phyloP scores from a whole-genome alignment of 2,797 vertebrate genomes.

The Furcifer pardalis region DNA sequence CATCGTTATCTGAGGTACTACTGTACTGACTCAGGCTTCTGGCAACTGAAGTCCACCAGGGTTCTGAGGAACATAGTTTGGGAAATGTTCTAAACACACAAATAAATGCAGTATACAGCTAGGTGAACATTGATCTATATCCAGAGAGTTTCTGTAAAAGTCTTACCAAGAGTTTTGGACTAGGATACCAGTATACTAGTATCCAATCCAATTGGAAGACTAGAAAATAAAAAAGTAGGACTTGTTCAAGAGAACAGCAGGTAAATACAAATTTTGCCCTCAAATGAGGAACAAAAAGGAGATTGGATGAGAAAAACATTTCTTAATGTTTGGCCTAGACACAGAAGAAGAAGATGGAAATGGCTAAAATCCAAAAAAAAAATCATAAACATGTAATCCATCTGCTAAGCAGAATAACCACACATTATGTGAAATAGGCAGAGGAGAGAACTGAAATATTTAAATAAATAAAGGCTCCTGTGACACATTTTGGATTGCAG shows the following conservation, averaged over 20 bases:
- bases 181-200: not conserved
- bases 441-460: not conserved
- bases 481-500: not conserved
- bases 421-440: not conserved
- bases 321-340: no score
- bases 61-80: no score
- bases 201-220: not conserved
- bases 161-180: not conserved
- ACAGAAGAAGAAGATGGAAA: no score
- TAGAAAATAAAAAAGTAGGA: not conserved
- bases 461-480: not conserved
- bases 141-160: not conserved
- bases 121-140: not conserved
- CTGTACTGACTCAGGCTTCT: no score
- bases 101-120: not conserved
- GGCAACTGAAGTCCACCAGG: no score
- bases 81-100: not conserved
- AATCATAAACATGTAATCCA: not conserved
- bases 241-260: constrained; percentile 11
- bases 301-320: not conserved
- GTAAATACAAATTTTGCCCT: not conserved
- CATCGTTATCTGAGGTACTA: no score
- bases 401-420: not conserved
- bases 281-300: not conserved
- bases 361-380: constrained; percentile 13